These are phyloP conservation scores for Myotis yumanensis DNA, from an alignment of 2,113 vertebrate genomes.

Conservation along the genomic window DNA sequence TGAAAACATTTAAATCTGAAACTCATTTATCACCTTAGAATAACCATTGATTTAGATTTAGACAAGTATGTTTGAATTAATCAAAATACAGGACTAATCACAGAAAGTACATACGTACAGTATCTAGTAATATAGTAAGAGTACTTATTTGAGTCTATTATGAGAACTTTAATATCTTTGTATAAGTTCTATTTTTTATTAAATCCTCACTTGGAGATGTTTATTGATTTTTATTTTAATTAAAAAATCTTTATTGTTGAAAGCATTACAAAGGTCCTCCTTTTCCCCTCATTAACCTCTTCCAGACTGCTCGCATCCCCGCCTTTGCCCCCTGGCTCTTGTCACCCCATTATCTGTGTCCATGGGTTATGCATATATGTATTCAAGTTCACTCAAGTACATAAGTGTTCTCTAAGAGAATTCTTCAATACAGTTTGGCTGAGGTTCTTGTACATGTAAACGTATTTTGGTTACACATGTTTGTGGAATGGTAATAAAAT, in stretches of 20 bases:
- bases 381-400: background rate
- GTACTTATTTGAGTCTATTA: background rate
- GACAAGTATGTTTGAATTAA: background rate
- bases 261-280: too few relatives aligned
- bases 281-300: too few relatives aligned
- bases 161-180: background rate
- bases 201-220: too few relatives aligned
- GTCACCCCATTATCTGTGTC: too few relatives aligned
- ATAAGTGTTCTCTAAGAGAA: background rate
- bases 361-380: too few relatives aligned
- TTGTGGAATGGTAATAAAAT: background rate
- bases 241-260: too few relatives aligned
- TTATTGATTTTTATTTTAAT: too few relatives aligned
- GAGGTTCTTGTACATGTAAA: background rate
- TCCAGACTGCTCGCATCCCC: too few relatives aligned
- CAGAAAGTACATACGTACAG: background rate
- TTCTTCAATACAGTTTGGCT: background rate
- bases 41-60: background rate
- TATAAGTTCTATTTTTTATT: background rate
- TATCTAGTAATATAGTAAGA: background rate
- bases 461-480: background rate
- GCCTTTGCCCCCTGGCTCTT: too few relatives aligned
- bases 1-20: background rate
- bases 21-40: background rate
- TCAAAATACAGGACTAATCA: background rate